phyloP scores from a whole-genome alignment of 1,140 invertebrate species.

The Rhopalosiphum padi region DNA sequence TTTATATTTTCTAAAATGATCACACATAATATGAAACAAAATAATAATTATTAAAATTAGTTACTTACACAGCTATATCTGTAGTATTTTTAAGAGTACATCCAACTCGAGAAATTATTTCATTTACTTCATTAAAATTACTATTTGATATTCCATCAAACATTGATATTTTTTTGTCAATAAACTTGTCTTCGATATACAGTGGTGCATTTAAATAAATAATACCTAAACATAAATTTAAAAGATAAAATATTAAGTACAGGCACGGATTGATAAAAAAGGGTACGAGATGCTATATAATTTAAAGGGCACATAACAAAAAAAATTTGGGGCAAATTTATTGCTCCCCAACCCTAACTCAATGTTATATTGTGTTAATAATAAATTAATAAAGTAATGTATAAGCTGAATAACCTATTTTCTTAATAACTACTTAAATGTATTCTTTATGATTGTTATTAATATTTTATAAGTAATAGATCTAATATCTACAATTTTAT shows the following conservation, averaged over 20 bases:
- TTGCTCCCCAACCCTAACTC: no score
- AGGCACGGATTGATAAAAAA: no score
- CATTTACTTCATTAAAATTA: conserved; percentile 52
- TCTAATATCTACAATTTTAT: no score
- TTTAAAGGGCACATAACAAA: no score
- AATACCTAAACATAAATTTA: conserved; percentile 17
- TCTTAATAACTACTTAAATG: no score
- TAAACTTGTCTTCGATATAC: conserved; percentile 26
- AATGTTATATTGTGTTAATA: no score
- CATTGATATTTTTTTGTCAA: conserved; percentile 31
- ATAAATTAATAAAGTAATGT: no score
- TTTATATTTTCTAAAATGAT: conserved; percentile 48
- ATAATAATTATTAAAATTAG: neutral
- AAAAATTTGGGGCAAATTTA: no score
- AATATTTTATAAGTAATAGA: no score
- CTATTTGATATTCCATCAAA: conserved; percentile 20
- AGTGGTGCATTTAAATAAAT: conserved; percentile 10
- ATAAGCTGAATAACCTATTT: no score
- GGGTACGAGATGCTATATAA: no score
- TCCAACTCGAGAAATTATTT: conserved; percentile 19
- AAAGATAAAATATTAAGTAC: neutral
- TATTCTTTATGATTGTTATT: no score
- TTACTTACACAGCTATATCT: conserved; percentile 31
- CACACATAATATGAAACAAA: neutral
- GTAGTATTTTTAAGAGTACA: neutral